Evolutionary conservation across 2,888 invertebrate genomes (phyloP), one percentile per base, ranked within the genome.

Genomic region (Hylaea fasciaria): DNA sequence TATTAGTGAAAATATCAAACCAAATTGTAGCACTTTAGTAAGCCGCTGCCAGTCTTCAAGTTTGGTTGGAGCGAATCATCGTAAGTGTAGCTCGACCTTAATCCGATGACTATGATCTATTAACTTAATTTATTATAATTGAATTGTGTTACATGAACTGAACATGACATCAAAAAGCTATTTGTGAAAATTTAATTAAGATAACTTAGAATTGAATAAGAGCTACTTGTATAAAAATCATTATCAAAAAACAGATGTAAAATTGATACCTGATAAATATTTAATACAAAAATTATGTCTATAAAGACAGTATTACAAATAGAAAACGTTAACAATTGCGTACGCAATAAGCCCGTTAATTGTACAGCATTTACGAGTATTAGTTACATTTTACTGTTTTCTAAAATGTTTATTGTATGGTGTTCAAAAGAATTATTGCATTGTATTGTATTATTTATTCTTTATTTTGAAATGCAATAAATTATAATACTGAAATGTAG

Each of bases 91-190:
- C 35, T 1, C 5, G 14, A 2, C 8, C 35, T 70, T 80, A 79
- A 80, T 75, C 79, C 72, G 78, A 77, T 78, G 58, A 61, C 71
- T 73, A 77, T 76, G 77, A 79, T 78, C 80, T 75, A 79, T 80
- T 72, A 76, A 82, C 71, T 72, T 76, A 77, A 80, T 79, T 78
- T 80, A 78, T 81, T 78, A 67, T 76, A 74, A 81, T 76, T 74
- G 70, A 76, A 71, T 60, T 66, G 62, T 69, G 62, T 65, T 71
- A 64, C 65, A 64, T 69, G 49, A 66, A 70, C 62, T 69, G 63
- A 68, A 66, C 32, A 71, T 64, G 56, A 69, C 61, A 71, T 72
- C 73, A 72, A 66, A 66, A 76, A 8, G n/a, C 40, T 32, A 28
- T 46, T 37, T 48, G 16, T 50, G 29, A 9, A 39, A 48, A 41